Percentiles rank a stretch among this genome's conserved stretches.
phyloP scores from a whole-genome alignment of 2,888 invertebrate genomes.

The Phengaris arion region DNA sequence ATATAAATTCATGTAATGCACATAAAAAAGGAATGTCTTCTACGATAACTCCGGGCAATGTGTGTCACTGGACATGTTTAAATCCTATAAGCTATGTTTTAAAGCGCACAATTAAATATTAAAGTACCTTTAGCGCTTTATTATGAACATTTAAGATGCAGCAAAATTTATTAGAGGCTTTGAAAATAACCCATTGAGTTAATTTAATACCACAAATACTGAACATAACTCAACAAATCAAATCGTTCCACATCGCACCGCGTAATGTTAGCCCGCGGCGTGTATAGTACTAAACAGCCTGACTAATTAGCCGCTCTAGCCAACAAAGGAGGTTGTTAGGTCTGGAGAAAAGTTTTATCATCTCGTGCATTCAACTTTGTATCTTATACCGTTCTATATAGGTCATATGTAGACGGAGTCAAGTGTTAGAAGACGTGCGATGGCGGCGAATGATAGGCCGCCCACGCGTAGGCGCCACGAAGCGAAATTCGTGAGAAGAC shows the following conservation, averaged over 20 bases:
- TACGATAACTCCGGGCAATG: slow-evolving; percentile 36
- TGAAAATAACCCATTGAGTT: slow-evolving; percentile 38
- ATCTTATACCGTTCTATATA: slow-evolving; percentile 49
- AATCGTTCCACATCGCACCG: slow-evolving; percentile 64
- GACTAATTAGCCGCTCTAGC: slow-evolving; percentile 77
- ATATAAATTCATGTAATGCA: slow-evolving; percentile 48
- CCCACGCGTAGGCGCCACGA: slow-evolving; percentile 72
- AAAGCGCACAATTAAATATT: not conserved
- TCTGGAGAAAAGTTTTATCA: slow-evolving; percentile 40
- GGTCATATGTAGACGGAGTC: slow-evolving; percentile 49
- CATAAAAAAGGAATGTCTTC: slow-evolving; percentile 41
- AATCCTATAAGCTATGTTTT: not conserved
- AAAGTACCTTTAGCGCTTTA: not conserved
- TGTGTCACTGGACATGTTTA: not conserved
- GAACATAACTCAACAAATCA: slow-evolving; percentile 57
- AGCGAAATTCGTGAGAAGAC: slow-evolving; percentile 77
- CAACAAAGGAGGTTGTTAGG: slow-evolving; percentile 63
- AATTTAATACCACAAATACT: slow-evolving; percentile 32
- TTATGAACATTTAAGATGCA: slow-evolving; percentile 26
- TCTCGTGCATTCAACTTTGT: slow-evolving; percentile 42
- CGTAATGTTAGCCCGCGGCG: slow-evolving; percentile 62
- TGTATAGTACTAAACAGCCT: slow-evolving; percentile 71
- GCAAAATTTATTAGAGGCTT: slow-evolving; percentile 37
- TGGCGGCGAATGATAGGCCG: slow-evolving; percentile 71
- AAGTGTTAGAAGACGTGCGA: slow-evolving; percentile 58